Base-by-base conservation (phyloP, 2,888 invertebrate species). In the Epistrophella euchroma region DNA sequence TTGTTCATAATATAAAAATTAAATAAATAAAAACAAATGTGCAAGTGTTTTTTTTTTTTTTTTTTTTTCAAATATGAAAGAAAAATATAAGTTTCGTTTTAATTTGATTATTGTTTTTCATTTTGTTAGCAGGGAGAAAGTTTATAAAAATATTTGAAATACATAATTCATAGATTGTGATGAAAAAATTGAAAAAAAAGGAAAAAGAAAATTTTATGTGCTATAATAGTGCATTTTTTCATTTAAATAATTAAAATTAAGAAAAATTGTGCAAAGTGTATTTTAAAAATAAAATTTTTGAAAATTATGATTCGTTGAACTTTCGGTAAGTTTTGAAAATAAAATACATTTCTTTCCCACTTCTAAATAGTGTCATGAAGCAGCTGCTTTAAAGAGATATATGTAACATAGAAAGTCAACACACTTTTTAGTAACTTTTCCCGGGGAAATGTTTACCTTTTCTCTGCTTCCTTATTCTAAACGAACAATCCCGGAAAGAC, bases 161-260 rank as follows among this genome's bases (percentile, higher is more conserved):
- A 88, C 45, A 40, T 32, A 88, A 64, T 85, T 81, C 56, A 50
- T 37, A 58, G 73, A 72, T 72, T 84, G 71, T 68, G 60, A 76
- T 85, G 87, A 79, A 88, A 88, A 88, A 88, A 88, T 87, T 89
- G 89, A 90, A 89, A 60, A 90, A 90, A 89, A 82, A 90, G 88
- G 89, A 88, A 90, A 89, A 89, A 88, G 83, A 85, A 83, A 79
- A 83, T 64, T 88, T 79, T 9, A 79, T 74, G 90, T 91, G 91
- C 91, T 92, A 90, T 92, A 92, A 90, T 92, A 92, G 91, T 91
- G 90, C 88, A 56, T 58, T 25, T 37, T 75, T 45, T 37, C 15
- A 47, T 28, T 58, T 45, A 79, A 77, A 47, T 28, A 56, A 60
- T 58, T 68, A 43, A 77, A 81, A 80, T 40, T 58, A 9, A n/a